phyloP scores from a whole-genome alignment of 2,888 invertebrate genomes.

The Spicauda simplicius region DNA sequence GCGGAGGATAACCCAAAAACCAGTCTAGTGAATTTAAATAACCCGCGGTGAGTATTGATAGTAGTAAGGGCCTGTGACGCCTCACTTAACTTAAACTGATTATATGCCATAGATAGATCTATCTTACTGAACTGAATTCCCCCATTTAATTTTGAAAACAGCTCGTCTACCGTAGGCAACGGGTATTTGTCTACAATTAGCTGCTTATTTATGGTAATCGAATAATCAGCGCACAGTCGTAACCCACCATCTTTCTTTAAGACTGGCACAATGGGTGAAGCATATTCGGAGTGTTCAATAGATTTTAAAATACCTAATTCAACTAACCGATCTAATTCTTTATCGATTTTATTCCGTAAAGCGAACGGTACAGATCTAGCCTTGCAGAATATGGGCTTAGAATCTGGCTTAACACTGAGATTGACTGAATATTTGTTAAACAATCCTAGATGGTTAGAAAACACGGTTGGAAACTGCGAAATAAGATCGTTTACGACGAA shows the following conservation, averaged over 20 bases:
- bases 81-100: no score
- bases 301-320: conserved; percentile 36
- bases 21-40: no score
- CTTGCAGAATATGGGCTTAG: conserved; percentile 42
- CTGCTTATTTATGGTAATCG: conserved; percentile 44
- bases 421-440: conserved; percentile 40
- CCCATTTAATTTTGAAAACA: no score
- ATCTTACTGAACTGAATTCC: no score
- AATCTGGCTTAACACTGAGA: conserved; percentile 38
- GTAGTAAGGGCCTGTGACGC: no score
- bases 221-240: conserved; percentile 42
- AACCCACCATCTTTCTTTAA: conserved; percentile 40
- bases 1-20: no score
- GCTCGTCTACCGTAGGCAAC: conserved; percentile 39
- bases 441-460: conserved; percentile 12
- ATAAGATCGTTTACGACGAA: conserved; percentile 8
- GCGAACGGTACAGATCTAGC: conserved; percentile 39
- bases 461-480: conserved; percentile 25
- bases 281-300: conserved; percentile 38
- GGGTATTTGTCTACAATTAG: conserved; percentile 44
- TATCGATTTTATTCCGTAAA: conserved; percentile 36
- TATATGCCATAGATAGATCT: no score
- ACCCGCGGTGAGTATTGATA: no score
- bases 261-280: no score
- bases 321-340: conserved; percentile 36